phyloP scores from a whole-genome alignment of 2,797 vertebrate species.

The Chromis chromis region DNA sequence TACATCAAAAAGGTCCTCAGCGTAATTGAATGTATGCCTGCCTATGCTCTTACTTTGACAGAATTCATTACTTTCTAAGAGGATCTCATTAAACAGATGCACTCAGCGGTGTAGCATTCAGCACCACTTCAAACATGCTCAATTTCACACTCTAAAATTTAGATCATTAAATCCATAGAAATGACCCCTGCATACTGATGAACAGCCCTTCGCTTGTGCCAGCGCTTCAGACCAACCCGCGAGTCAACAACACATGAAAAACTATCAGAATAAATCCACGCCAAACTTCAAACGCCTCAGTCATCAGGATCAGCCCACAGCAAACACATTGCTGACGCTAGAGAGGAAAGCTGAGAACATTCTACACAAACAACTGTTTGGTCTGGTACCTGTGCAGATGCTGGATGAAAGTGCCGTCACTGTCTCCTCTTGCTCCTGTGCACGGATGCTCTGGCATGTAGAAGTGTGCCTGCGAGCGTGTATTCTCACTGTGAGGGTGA shows the following conservation, averaged over 20 bases:
- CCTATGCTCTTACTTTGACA: conserved; percentile 8
- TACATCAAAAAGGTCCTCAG: conserved; percentile 8
- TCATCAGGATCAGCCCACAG: conserved; percentile 26
- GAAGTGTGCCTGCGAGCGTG: conserved; percentile 58
- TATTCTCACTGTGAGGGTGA: conserved; percentile 59
- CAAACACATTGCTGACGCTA: conserved; percentile 20
- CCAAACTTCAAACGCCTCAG: conserved; percentile 47
- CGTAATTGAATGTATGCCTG: conserved; percentile 13
- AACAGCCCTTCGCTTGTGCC: not conserved
- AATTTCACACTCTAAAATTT: conserved; percentile 31
- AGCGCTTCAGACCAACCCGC: conserved; percentile 24
- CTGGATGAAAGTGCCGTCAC: conserved; percentile 48
- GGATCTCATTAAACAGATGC: conserved; percentile 31
- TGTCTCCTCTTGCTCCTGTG: conserved; percentile 55
- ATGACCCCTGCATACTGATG: conserved; percentile 25
- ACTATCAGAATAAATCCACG: conserved; percentile 18
- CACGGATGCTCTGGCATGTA: conserved; percentile 69
- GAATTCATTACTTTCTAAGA: conserved; percentile 38
- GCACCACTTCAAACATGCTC: conserved; percentile 31
- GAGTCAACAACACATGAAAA: conserved; percentile 19
- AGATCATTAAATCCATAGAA: conserved; percentile 31
- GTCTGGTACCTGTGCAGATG: conserved; percentile 76
- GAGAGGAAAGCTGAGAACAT: conserved; percentile 22
- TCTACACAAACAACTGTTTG: conserved; percentile 32
- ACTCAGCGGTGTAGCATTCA: conserved; percentile 12